Conservation (phyloP, 2,888 invertebrate species). For the Pristionchus japonicus region DNA sequence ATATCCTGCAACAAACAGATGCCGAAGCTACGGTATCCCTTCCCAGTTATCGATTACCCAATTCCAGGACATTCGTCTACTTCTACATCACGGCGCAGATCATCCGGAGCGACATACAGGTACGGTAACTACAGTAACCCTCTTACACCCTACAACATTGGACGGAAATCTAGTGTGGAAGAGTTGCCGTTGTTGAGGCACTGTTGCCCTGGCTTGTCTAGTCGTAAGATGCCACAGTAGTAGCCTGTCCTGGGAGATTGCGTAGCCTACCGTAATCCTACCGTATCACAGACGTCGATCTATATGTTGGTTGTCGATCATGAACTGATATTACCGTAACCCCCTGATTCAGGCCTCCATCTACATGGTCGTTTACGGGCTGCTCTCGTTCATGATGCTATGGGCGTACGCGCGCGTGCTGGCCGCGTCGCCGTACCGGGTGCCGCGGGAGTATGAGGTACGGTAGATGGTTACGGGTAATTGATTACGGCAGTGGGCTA, state of each 20-base stretch:
- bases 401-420: constrained; percentile 17
- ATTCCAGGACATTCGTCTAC: constrained; percentile 14
- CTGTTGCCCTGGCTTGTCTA: too few species aligned
- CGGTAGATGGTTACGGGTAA: background rate
- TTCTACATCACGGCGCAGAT: background rate
- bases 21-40: background rate
- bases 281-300: too few species aligned
- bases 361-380: constrained; percentile 20
- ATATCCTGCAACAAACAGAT: too few species aligned
- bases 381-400: constrained; percentile 35
- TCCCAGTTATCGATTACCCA: background rate
- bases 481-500: background rate
- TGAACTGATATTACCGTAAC: too few species aligned
- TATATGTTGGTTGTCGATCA: too few species aligned
- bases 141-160: too few species aligned
- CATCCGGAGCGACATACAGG: constrained; percentile 5
- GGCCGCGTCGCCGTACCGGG: background rate
- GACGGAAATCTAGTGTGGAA: too few species aligned
- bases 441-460: constrained; percentile 20
- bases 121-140: too few species aligned
- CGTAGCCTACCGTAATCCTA: too few species aligned
- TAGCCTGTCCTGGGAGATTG: too few species aligned
- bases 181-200: too few species aligned
- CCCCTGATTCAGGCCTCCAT: constrained; percentile 9
- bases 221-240: too few species aligned